Conservation (phyloP, 2,888 invertebrate species). For the Pachymerium ferrugineum region DNA sequence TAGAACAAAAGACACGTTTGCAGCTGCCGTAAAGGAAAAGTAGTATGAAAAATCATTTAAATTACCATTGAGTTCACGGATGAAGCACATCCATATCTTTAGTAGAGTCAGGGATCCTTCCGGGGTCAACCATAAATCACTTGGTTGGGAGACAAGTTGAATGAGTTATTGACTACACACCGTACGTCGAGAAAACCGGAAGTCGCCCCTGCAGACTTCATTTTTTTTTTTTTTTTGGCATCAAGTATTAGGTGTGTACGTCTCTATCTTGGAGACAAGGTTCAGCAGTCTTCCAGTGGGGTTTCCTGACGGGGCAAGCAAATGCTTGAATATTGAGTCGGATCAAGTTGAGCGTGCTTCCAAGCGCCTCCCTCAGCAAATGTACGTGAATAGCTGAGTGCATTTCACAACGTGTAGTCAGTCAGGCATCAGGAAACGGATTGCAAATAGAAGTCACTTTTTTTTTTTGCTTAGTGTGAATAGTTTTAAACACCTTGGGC, state of each 20-base stretch:
- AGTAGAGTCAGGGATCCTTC: background rate
- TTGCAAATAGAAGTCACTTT: constrained; percentile 10
- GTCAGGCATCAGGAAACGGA: constrained; percentile 10
- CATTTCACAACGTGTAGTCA: constrained; percentile 6
- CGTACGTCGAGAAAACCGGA: background rate
- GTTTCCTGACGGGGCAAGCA: constrained; percentile 10
- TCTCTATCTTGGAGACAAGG: background rate
- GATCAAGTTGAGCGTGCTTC: constrained; percentile 14
- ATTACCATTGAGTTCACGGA: constrained; percentile 1
- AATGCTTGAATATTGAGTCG: constrained; percentile 18
- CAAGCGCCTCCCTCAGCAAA: constrained; percentile 21
- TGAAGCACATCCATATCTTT: background rate
- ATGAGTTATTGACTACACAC: constrained; percentile 3
- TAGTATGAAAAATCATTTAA: background rate
- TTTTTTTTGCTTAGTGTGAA: background rate
- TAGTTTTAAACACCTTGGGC: background rate
- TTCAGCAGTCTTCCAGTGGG: constrained; percentile 6
- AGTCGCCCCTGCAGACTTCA: constrained; percentile 10
- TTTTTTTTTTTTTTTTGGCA: background rate
- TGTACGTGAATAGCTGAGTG: constrained; percentile 18
- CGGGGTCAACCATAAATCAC: constrained; percentile 8
- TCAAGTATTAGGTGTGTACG: background rate
- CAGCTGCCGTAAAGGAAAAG: background rate
- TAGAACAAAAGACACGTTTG: too few species aligned
- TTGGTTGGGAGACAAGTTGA: constrained; percentile 1